phyloP scores from a whole-genome alignment of 2,888 invertebrate species.

The Electrophaes corylata region DNA sequence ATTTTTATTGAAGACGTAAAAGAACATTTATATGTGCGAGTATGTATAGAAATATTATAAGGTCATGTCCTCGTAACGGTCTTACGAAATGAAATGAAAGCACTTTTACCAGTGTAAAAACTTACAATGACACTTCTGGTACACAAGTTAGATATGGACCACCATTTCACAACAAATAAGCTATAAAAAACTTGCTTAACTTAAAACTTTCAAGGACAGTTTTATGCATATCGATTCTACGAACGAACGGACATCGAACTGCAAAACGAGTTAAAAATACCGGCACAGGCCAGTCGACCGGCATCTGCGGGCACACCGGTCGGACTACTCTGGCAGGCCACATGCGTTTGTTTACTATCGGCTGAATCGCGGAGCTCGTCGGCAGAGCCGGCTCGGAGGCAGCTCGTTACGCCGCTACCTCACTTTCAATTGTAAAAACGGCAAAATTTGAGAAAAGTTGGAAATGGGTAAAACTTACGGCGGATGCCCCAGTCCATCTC shows the following conservation, averaged over 20 bases:
- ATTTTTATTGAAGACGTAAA: conserved; percentile 53
- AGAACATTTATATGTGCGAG: too few species aligned
- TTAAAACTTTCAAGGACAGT: conserved; percentile 70
- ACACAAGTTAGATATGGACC: conserved; percentile 52
- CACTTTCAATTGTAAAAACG: conserved; percentile 7
- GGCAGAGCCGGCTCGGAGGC: conserved; percentile 45
- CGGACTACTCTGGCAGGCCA: conserved; percentile 72
- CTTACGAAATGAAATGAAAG: conserved; percentile 43
- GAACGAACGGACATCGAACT: conserved; percentile 81
- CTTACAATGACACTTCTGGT: conserved; percentile 59
- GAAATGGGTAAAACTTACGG: conserved; percentile 70
- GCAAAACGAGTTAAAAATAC: conserved; percentile 83
- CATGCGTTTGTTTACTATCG: conserved; percentile 84
- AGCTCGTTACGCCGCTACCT: conserved; percentile 25
- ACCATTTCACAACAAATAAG: conserved; percentile 50
- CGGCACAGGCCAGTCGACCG: conserved; percentile 72
- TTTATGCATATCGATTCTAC: conserved; percentile 81
- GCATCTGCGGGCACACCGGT: conserved; percentile 81
- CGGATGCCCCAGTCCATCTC: conserved; percentile 83
- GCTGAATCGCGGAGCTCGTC: conserved; percentile 54
- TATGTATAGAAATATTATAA: conserved; percentile 55
- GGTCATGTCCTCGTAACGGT: conserved; percentile 47
- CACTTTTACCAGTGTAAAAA: conserved; percentile 62
- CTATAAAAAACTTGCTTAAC: conserved; percentile 63
- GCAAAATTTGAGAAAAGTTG: conserved; percentile 48